Conservation (phyloP, 1,140 invertebrate genomes). For the Pseudomyrmex cubaensis region DNA sequence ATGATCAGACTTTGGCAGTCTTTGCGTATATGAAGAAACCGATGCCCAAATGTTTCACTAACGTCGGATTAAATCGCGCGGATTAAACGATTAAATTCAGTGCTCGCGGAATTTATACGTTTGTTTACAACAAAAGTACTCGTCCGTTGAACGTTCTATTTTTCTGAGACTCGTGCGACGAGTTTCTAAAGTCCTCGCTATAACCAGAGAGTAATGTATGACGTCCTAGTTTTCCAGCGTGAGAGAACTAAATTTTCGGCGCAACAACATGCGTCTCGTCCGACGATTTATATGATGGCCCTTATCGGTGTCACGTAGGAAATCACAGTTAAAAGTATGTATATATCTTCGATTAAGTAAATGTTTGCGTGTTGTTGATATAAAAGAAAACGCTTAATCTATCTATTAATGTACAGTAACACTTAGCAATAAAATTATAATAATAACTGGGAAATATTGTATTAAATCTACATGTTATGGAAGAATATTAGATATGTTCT, state of each 20-base stretch:
- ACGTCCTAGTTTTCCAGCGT: constrained; percentile 35
- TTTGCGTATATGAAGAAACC: neutral
- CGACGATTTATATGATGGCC: constrained; percentile 31
- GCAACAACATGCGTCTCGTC: constrained; percentile 8
- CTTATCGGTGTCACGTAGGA: constrained; percentile 9
- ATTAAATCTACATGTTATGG: no score
- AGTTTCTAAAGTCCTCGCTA: constrained; percentile 29
- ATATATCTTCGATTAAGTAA: no score
- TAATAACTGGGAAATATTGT: no score
- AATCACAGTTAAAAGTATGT: constrained; percentile 8
- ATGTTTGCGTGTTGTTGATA: no score
- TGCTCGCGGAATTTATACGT: constrained; percentile 43
- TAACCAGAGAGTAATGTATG: constrained; percentile 41
- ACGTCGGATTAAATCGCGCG: constrained; percentile 34
- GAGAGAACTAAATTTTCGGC: constrained; percentile 10
- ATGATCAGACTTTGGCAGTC: constrained; percentile 19
- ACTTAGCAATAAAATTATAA: no score
- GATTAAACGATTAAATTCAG: neutral
- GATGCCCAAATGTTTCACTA: constrained; percentile 23
- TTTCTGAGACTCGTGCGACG: neutral
- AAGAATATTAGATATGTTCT: no score
- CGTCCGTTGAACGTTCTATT: constrained; percentile 7
- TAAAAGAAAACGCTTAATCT: no score
- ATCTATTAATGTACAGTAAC: no score
- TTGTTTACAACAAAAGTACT: constrained; percentile 55